A percentile compares a stretch with the other conserved stretches of the same genome.
phyloP scores from a whole-genome alignment of 2,113 vertebrate genomes.

The Gobiocypris rarus region DNA sequence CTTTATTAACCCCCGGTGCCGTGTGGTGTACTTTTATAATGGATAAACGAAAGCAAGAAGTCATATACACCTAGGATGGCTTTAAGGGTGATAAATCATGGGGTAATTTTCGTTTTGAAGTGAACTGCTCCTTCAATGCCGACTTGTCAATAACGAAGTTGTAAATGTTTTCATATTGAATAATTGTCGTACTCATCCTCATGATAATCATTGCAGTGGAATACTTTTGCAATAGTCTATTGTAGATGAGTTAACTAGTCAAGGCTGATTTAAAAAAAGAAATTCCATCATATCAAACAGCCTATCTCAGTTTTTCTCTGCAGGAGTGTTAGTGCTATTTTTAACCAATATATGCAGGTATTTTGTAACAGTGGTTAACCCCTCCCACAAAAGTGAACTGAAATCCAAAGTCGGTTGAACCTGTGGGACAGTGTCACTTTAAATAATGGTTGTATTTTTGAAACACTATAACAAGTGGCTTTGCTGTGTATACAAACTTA shows the following conservation, averaged over 20 bases:
- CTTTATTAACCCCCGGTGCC: too few relatives aligned
- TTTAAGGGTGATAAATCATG: too few relatives aligned
- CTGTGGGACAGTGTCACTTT: neutral
- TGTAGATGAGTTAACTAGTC: neutral
- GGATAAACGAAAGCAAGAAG: too few relatives aligned
- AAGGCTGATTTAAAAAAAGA: too few relatives aligned
- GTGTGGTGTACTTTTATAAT: too few relatives aligned
- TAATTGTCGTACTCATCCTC: neutral
- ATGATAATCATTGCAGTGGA: neutral
- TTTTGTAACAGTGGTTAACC: slow-evolving; percentile 37
- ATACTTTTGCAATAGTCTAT: neutral
- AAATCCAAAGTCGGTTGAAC: slow-evolving; percentile 6
- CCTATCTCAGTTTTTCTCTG: slow-evolving; percentile 16
- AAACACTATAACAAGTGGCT: neutral
- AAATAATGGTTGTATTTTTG: neutral
- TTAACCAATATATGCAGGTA: slow-evolving; percentile 37
- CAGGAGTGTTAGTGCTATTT: slow-evolving; percentile 45
- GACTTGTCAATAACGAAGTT: neutral
- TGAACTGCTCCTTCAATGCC: too few relatives aligned
- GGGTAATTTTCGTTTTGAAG: too few relatives aligned
- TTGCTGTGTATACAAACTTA: neutral
- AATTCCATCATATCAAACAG: neutral
- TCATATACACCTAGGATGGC: too few relatives aligned
- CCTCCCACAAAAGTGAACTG: slow-evolving; percentile 44
- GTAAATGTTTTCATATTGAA: neutral